Percentiles rank a stretch among this genome's conserved stretches.
Evolutionary conservation across 2,888 invertebrate species (phyloP).

Genomic region (Escarpia spicata): DNA sequence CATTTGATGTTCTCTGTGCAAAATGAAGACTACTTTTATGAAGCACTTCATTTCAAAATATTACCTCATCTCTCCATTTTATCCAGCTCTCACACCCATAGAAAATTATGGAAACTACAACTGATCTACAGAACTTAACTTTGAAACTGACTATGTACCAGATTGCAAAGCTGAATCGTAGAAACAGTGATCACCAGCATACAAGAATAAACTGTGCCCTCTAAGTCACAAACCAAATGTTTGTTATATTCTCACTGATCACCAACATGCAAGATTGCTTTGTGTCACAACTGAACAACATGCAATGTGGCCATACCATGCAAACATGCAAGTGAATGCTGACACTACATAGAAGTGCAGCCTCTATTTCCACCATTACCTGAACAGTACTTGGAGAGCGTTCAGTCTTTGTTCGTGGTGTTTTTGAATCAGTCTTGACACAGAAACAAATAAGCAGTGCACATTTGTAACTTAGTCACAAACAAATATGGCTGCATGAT

Average conservation of each 20-base stretch:
- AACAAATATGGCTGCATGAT: neutral
- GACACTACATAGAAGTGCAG: neutral
- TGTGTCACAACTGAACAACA: neutral
- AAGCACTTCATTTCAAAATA: too few species aligned
- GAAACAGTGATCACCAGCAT: neutral
- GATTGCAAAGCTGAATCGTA: neutral
- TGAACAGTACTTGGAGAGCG: neutral
- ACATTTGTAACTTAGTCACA: neutral
- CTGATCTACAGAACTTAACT: too few species aligned
- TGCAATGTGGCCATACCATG: neutral
- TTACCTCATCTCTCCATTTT: too few species aligned
- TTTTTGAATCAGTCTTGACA: slow-evolving; percentile 16
- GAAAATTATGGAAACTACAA: too few species aligned
- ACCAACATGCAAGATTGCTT: neutral
- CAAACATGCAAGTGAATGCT: neutral
- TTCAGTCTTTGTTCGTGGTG: neutral
- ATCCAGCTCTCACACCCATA: too few species aligned
- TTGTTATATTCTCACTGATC: neutral
- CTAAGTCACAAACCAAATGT: neutral
- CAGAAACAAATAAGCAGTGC: neutral
- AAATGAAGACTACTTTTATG: too few species aligned
- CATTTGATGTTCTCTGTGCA: too few species aligned
- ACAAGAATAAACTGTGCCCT: neutral
- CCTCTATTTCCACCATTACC: neutral
- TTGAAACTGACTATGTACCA: neutral